Conservation (phyloP, 2,113 vertebrate species). For the Centrocercus urophasianus region DNA sequence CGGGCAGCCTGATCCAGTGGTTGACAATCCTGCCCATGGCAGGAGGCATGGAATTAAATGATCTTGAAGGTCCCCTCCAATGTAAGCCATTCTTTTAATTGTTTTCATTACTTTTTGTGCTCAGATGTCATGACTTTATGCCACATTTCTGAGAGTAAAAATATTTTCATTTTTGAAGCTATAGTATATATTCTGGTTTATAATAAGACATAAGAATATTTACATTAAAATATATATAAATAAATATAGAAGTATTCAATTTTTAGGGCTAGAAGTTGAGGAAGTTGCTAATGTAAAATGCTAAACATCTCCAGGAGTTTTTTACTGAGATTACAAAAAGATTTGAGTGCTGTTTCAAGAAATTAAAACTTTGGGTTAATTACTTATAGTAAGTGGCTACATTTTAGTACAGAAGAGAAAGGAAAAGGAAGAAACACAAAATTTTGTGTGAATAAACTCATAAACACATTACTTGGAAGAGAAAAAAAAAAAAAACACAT, state of each 20-base stretch:
- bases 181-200: not conserved
- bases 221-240: not conserved
- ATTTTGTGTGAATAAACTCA: not conserved
- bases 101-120: not conserved
- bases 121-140: not conserved
- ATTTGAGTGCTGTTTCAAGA: not conserved
- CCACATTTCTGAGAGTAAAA: not conserved
- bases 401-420: not conserved
- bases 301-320: not conserved
- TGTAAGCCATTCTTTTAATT: too few species aligned
- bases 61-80: too few species aligned
- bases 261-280: not conserved
- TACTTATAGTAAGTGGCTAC: not conserved
- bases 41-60: too few species aligned
- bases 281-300: not conserved
- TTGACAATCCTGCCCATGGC: too few species aligned
- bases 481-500: not conserved
- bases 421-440: not conserved
- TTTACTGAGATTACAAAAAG: not conserved
- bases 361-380: not conserved
- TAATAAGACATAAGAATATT: not conserved
- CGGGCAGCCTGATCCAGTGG: too few species aligned
- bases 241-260: not conserved
- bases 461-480: not conserved
- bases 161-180: not conserved